phyloP scores from a whole-genome alignment of 2,888 invertebrate species.

The Griposia aprilina region DNA sequence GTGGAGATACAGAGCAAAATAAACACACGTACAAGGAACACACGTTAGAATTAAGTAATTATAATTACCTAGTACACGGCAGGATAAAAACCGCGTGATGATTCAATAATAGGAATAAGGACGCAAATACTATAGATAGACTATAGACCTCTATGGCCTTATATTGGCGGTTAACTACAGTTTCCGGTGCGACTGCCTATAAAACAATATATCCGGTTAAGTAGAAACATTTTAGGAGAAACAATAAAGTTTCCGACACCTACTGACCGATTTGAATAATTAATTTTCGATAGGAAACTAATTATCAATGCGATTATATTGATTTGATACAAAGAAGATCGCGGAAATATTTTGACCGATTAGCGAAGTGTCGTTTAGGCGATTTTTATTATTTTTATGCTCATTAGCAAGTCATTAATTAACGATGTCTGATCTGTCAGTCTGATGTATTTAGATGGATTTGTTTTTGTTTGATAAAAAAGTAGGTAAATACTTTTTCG shows the following conservation, averaged over 20 bases:
- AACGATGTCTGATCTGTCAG: slow-evolving; percentile 5
- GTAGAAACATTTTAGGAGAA: slow-evolving; percentile 1
- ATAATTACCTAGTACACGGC: slow-evolving; percentile 3
- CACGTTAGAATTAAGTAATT: slow-evolving; percentile 20
- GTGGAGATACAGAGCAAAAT: not conserved
- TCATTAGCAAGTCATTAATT: slow-evolving; percentile 18
- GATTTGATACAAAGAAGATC: slow-evolving; percentile 11
- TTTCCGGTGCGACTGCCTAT: slow-evolving; percentile 19
- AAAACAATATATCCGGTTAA: slow-evolving; percentile 10
- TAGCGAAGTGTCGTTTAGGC: slow-evolving; percentile 15
- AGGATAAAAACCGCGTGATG: slow-evolving; percentile 34
- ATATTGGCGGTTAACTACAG: slow-evolving; percentile 19
- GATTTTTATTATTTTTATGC: not conserved
- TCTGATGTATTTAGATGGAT: slow-evolving; percentile 10
- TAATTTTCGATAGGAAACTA: slow-evolving; percentile 35
- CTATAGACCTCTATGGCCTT: slow-evolving; percentile 19
- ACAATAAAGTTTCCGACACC: slow-evolving; percentile 18
- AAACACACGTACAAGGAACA: slow-evolving; percentile 2
- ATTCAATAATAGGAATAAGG: slow-evolving; percentile 31
- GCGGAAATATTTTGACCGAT: slow-evolving; percentile 46
- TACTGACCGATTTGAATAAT: slow-evolving; percentile 49
- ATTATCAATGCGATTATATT: slow-evolving; percentile 29
- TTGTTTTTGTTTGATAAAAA: slow-evolving; percentile 18
- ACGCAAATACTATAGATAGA: slow-evolving; percentile 20
- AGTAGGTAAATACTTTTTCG: not conserved